Evolutionary conservation across 2,113 vertebrate genomes (phyloP).

Genomic region (Dicerorhinus sumatrensis): DNA sequence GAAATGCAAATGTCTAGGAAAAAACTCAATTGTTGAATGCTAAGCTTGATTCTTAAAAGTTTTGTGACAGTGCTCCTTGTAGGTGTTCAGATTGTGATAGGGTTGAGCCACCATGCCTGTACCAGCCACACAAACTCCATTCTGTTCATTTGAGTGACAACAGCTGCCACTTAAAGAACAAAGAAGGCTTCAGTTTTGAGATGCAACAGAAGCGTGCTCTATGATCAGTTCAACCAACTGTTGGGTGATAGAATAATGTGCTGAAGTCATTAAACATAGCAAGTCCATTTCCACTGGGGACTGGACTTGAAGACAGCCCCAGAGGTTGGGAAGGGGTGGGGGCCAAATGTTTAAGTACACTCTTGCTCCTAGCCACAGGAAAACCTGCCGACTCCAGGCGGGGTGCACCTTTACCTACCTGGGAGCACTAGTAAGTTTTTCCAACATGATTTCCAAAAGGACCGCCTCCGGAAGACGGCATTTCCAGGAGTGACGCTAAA

Average conservation of each 20-base stretch:
- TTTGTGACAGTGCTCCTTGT: neutral
- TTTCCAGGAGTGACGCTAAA: slow-evolving; percentile 88
- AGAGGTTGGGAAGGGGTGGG: neutral
- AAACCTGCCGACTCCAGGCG: slow-evolving; percentile 67
- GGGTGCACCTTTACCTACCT: slow-evolving; percentile 87
- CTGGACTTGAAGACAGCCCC: neutral
- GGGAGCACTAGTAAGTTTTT: slow-evolving; percentile 87
- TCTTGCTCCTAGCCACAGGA: slow-evolving; percentile 1
- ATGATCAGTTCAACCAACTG: fast-evolving
- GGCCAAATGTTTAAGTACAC: fast-evolving
- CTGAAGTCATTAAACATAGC: fast-evolving
- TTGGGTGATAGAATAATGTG: fast-evolving
- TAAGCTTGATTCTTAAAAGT: fast-evolving
- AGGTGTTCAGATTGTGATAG: neutral
- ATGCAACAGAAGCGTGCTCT: fast-evolving
- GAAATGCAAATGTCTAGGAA: neutral
- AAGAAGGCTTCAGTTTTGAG: neutral
- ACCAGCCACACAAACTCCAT: neutral
- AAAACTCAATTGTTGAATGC: neutral
- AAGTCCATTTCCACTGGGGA: fast-evolving
- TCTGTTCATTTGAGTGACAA: neutral
- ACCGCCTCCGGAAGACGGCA: slow-evolving; percentile 89
- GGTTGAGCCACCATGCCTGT: neutral
- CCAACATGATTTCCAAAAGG: slow-evolving; percentile 90
- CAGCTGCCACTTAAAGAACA: neutral